Evolutionary conservation across 1,140 invertebrate genomes (phyloP).

Genomic region (Drosophila teissieri): DNA sequence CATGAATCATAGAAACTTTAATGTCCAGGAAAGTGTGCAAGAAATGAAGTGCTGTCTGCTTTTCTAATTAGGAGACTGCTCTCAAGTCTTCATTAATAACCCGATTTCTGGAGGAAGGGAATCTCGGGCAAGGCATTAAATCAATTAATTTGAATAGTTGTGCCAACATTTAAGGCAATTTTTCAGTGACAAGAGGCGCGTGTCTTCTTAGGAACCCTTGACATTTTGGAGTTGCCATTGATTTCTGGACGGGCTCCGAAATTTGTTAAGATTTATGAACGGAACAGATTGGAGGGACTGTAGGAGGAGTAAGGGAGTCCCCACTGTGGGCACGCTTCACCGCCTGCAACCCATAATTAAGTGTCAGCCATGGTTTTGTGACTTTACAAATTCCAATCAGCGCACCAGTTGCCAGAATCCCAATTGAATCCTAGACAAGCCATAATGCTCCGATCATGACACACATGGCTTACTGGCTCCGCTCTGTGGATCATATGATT

Average conservation of each 20-base stretch:
- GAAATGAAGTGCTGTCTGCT: conserved; percentile 6
- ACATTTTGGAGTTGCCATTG: conserved; percentile 22
- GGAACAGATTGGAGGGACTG: not conserved
- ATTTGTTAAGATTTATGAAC: conserved; percentile 65
- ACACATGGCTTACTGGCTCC: conserved; percentile 33
- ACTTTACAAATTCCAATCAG: conserved; percentile 81
- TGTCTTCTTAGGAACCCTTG: conserved; percentile 36
- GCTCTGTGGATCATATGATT: conserved; percentile 60
- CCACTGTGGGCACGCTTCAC: conserved; percentile 57
- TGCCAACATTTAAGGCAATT: conserved; percentile 75
- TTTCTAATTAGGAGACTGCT: conserved; percentile 73
- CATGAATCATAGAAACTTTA: conserved; percentile 66
- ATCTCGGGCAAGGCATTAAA: conserved; percentile 57
- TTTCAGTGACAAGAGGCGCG: conserved; percentile 63
- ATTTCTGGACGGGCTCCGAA: conserved; percentile 11
- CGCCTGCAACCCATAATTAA: conserved; percentile 71
- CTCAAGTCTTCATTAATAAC: conserved; percentile 77
- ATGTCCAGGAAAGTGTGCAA: conserved; percentile 15
- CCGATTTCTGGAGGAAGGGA: conserved; percentile 15
- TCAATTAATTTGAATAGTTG: conserved; percentile 83
- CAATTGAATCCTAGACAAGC: conserved; percentile 45
- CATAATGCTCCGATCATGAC: conserved; percentile 49
- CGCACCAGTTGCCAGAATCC: conserved; percentile 19
- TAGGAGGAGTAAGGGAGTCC: too few species aligned
- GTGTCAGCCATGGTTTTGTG: conserved; percentile 77